Percentiles rank a stretch among this genome's conserved stretches.
Evolutionary conservation across 2,113 vertebrate species (phyloP).

Genomic region (Tor tambroides): DNA sequence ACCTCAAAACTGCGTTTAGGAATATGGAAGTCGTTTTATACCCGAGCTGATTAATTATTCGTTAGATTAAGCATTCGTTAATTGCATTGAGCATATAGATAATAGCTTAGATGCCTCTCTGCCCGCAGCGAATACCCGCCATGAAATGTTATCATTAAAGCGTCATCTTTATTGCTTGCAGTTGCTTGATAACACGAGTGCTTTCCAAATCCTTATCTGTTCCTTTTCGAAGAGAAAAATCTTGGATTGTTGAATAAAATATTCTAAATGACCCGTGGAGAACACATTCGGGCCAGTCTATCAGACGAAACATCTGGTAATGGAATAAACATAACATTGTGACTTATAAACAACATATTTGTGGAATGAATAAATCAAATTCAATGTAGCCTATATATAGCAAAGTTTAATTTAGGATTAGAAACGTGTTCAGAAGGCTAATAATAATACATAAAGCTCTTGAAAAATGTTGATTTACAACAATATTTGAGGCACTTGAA

Average conservation of each 20-base stretch:
- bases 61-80: conserved; percentile 57
- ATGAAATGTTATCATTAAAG: conserved; percentile 60
- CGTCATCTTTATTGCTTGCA: conserved; percentile 56
- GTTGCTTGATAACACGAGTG: conserved; percentile 49
- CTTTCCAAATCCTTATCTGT: conserved; percentile 57
- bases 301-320: neutral
- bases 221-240: conserved; percentile 41
- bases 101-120: conserved; percentile 59
- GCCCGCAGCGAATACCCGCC: conserved; percentile 56
- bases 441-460: conserved; percentile 30
- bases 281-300: conserved; percentile 25
- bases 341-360: conserved; percentile 26
- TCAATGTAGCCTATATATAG: conserved; percentile 31
- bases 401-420: conserved; percentile 44
- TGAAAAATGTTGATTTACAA: conserved; percentile 12
- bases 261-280: conserved; percentile 44
- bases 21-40: conserved; percentile 52
- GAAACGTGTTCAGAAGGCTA: conserved; percentile 2
- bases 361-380: conserved; percentile 37
- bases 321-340: conserved; percentile 2
- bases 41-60: conserved; percentile 57
- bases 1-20: conserved; percentile 47
- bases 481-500: conserved; percentile 14
- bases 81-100: conserved; percentile 59
- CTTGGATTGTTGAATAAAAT: conserved; percentile 45